These are phyloP conservation scores for Anguilla marmorata DNA, from an alignment of 2,797 vertebrate genomes.

Conservation along the genomic window DNA sequence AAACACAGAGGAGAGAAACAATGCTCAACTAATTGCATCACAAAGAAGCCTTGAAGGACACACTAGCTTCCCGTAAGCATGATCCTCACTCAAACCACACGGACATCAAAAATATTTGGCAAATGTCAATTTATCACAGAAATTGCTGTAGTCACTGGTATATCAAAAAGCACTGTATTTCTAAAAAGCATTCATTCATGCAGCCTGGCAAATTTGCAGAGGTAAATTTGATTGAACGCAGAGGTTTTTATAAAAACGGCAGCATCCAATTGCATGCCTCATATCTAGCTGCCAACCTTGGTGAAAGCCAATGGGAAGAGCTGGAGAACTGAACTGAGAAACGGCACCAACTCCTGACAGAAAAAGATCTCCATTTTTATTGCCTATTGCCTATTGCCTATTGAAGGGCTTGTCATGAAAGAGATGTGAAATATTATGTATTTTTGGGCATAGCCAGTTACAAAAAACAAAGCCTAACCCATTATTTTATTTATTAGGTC, in stretches of 20 bases:
- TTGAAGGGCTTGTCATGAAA: neutral
- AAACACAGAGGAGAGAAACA: neutral
- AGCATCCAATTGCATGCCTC: neutral
- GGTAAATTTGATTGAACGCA: neutral
- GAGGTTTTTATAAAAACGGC: neutral
- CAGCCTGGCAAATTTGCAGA: no score
- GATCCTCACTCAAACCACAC: neutral
- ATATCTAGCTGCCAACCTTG: neutral
- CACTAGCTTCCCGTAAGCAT: neutral
- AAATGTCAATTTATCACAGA: neutral
- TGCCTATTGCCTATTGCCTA: neutral
- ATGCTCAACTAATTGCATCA: neutral
- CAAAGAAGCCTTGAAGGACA: neutral
- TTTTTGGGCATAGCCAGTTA: neutral
- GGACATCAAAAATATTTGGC: neutral
- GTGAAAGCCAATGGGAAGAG: neutral
- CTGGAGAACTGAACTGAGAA: neutral
- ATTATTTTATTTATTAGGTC: neutral
- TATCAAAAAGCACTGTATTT: neutral
- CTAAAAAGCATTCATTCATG: no score
- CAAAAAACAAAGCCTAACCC: neutral
- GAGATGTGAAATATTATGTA: neutral
- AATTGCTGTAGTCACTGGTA: neutral
- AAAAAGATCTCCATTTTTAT: neutral
- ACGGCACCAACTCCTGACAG: neutral